Base-by-base conservation (phyloP, 2,113 vertebrate genomes). In the Anser brachyrhynchus region DNA sequence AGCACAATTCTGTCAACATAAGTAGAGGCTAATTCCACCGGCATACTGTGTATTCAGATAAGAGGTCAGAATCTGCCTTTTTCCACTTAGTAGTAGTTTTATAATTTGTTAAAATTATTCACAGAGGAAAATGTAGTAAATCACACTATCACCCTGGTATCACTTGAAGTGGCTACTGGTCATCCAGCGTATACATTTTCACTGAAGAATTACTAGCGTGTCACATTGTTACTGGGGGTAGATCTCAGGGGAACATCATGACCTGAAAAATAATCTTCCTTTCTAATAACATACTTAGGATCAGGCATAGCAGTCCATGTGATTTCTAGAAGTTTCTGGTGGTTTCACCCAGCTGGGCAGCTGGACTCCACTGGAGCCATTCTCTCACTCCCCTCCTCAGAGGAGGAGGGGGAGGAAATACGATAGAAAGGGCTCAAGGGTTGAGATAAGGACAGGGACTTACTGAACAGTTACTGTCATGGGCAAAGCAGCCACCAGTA, bases 221-320 rank as follows among this genome's bases (percentile, higher is more conserved):
- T 44, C 43, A 13, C n/a, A 3, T 6, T 6, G 1, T 35, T 25
- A 4, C 46, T 59, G 73, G 66, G 41, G 11, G 5, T 13, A 23
- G 15, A 25, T 31, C 75, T 76, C 39, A 37, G 46, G 52, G 64
- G 65, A 78, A 20, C 4, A 0, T 72, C 0, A 0, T 71, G 71
- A 31, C 2, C 3, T 11, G 8, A 11, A 44, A 8, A 66, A 5
- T 4, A 35, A 51, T 2, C 12, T 46, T 41, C 9, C 15, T 37
- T 26, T 81, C 9, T 15, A 8, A 85, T 49, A 35, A 44, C 54
- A 5, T 7, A 7, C 29, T 54, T 67, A 44, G 67, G 62, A n/a
- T 22, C 3, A 0, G 35, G 8, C 15, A 0, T 15, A 15, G 0
- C 2, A 57, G 3, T 49, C 52, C 2, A 0, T 52, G 6, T 54